Percentiles rank a stretch among this genome's conserved stretches.
phyloP scores from a whole-genome alignment of 2,113 vertebrate species.

The Pterophyllum scalare region DNA sequence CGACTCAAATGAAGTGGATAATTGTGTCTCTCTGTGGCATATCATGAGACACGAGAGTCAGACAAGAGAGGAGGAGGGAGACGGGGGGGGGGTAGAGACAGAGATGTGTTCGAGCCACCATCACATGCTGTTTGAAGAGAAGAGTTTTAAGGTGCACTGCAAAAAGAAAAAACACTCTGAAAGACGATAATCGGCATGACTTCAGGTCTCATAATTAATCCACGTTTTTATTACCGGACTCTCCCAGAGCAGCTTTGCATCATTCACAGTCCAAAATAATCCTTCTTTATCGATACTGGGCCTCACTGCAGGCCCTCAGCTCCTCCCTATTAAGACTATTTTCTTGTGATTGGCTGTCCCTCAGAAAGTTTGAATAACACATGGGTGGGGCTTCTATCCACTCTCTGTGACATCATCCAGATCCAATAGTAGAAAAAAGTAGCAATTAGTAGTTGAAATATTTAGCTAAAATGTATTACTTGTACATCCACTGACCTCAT shows the following conservation, averaged over 20 bases:
- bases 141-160: not conserved
- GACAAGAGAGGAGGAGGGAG: constrained; percentile 55
- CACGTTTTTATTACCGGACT: not conserved
- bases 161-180: too few species aligned
- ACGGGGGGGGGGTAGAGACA: constrained; percentile 31
- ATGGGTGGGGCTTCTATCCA: not conserved
- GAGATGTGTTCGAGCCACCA: not conserved
- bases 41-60: constrained; percentile 77
- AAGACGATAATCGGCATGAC: not conserved
- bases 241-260: not conserved
- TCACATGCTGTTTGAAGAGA: not conserved
- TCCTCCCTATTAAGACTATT: not conserved
- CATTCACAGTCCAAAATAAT: not conserved
- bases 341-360: too few species aligned
- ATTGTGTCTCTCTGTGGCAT: constrained; percentile 83
- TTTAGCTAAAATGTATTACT: not conserved
- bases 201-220: not conserved
- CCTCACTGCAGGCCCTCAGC: not conserved
- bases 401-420: not conserved
- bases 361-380: too few species aligned
- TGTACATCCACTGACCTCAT: too few species aligned
- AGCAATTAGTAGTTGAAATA: not conserved
- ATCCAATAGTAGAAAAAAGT: not conserved
- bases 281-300: not conserved
- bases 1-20: constrained; percentile 87